Percentiles rank a stretch among this genome's conserved stretches.
Evolutionary conservation across 2,797 vertebrate genomes (phyloP).

Genomic region (Amblyopsis hoosieri): DNA sequence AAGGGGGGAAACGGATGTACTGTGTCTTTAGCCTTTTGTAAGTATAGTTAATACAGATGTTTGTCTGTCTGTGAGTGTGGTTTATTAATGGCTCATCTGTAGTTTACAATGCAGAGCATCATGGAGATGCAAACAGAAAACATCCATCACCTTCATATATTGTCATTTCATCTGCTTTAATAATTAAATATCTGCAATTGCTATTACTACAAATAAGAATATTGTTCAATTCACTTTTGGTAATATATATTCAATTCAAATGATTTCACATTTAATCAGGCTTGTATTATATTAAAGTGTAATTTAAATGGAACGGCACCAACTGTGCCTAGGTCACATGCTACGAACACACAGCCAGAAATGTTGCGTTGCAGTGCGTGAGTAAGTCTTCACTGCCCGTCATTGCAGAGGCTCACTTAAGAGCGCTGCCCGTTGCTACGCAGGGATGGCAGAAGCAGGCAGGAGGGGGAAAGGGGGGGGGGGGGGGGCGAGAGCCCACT

Average conservation of each 20-base stretch:
- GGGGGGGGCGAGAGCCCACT: conserved; percentile 51
- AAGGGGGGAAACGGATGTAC: conserved; percentile 42
- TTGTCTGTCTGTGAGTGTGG: not conserved
- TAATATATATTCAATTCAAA: too few relatives aligned
- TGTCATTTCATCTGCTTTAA: too few relatives aligned
- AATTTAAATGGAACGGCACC: not conserved
- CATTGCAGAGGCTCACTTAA: conserved; percentile 1
- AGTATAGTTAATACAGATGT: not conserved
- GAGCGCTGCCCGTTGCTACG: conserved; percentile 71
- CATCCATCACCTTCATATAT: too few relatives aligned
- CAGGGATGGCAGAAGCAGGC: conserved; percentile 33
- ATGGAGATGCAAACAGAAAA: not conserved
- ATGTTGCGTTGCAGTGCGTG: not conserved
- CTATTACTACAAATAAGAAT: too few relatives aligned
- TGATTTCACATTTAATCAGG: too few relatives aligned
- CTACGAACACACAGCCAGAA: not conserved
- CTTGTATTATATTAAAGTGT: too few relatives aligned
- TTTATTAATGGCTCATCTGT: not conserved
- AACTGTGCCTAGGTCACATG: not conserved
- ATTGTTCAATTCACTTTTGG: too few relatives aligned
- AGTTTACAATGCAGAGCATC: conserved; percentile 32
- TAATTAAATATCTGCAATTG: too few relatives aligned
- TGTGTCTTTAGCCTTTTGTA: not conserved
- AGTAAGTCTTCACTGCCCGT: conserved; percentile 50
- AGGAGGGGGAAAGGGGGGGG: conserved; percentile 18